Conservation (phyloP, 2,113 vertebrate species). For the Menura novaehollandiae region DNA sequence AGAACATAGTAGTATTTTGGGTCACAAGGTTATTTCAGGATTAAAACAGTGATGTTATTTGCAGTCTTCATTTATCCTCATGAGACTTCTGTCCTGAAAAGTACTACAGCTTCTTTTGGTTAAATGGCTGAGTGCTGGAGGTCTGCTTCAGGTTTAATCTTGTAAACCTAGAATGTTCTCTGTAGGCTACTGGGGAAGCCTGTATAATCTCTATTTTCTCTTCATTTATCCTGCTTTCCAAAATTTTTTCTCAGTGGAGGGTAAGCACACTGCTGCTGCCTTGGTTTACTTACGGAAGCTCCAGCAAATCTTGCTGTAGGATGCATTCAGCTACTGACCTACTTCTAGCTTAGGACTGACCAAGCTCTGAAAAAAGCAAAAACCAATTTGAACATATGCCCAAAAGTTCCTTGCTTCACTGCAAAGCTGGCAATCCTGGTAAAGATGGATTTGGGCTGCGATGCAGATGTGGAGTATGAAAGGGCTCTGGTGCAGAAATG, state of each 20-base stretch:
- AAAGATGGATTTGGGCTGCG: background rate
- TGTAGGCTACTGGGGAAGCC: background rate
- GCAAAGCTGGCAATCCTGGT: background rate
- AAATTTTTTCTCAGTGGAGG: background rate
- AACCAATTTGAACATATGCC: background rate
- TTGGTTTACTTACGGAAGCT: background rate
- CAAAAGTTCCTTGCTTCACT: background rate
- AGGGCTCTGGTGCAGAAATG: background rate
- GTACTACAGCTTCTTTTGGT: background rate
- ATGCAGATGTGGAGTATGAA: background rate
- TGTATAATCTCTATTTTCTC: background rate
- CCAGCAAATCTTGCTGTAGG: background rate
- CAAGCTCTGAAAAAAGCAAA: background rate
- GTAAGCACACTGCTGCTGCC: background rate
- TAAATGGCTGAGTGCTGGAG: background rate
- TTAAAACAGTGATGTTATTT: background rate
- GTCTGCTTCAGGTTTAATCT: background rate
- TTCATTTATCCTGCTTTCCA: background rate
- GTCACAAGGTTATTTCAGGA: background rate
- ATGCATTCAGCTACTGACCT: constrained; percentile 5
- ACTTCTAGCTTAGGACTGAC: background rate
- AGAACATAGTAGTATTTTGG: background rate
- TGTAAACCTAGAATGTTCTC: background rate
- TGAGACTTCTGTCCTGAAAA: background rate
- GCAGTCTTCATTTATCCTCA: background rate